Evolutionary conservation across 92 coral and sea anemone genomes (phyloP).

Genomic region (Epizoanthus fatuus): DNA sequence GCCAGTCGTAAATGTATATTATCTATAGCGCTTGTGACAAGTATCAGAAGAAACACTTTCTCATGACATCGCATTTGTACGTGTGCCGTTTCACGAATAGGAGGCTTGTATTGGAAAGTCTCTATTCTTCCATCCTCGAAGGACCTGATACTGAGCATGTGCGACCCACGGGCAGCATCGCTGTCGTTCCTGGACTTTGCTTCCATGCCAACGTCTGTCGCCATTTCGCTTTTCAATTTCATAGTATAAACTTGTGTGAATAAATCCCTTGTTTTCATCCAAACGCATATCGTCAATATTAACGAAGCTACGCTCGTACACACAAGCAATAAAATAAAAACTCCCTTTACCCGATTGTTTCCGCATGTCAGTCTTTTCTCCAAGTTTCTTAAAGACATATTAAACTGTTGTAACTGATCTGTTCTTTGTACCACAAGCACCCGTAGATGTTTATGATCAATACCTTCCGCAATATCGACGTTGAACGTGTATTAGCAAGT

Average conservation of each 20-base stretch:
- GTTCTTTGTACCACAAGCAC: too few species aligned
- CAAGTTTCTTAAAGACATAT: too few species aligned
- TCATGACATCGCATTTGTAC: neutral
- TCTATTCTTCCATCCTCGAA: neutral
- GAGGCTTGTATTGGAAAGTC: neutral
- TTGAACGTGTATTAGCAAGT: too few species aligned
- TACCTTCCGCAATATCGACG: too few species aligned
- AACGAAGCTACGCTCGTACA: neutral
- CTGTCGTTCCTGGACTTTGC: neutral
- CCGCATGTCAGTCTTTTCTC: too few species aligned
- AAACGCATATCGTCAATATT: neutral
- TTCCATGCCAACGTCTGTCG: neutral
- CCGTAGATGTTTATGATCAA: too few species aligned
- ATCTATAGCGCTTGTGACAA: constrained; percentile 50
- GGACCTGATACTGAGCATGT: too few species aligned
- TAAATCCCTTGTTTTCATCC: neutral
- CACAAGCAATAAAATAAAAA: neutral
- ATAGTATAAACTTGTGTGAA: neutral
- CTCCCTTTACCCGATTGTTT: too few species aligned
- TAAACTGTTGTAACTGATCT: too few species aligned
- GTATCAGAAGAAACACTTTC: constrained; percentile 32
- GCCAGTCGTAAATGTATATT: constrained; percentile 37
- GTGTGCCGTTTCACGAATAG: too few species aligned
- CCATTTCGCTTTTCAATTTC: neutral
- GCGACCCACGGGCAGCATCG: neutral